phyloP scores from a whole-genome alignment of 2,888 invertebrate species.

The Eudemis profundana region DNA sequence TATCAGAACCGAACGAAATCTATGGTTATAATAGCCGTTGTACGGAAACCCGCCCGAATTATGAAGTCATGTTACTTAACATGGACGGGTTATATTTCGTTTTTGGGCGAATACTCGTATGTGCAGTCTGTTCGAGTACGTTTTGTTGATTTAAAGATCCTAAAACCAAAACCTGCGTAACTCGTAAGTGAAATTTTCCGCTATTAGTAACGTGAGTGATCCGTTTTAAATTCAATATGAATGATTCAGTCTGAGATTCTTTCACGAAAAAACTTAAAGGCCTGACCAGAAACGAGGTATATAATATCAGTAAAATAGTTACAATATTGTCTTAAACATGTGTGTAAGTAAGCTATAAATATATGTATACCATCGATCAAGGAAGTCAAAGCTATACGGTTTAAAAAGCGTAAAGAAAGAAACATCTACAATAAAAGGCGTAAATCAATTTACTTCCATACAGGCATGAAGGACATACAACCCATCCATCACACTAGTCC shows the following conservation, averaged over 20 bases:
- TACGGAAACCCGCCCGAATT: not conserved
- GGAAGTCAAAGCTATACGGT: conserved; percentile 10
- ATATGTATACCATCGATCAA: not conserved
- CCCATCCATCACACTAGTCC: conserved; percentile 45
- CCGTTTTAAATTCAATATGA: too few species aligned
- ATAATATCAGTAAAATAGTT: too few species aligned
- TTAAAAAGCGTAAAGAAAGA: conserved; percentile 21
- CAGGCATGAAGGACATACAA: conserved; percentile 37
- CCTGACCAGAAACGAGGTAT: too few species aligned
- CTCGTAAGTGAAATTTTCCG: too few species aligned
- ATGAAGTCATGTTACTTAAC: not conserved
- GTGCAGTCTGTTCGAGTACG: too few species aligned
- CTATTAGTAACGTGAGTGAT: too few species aligned
- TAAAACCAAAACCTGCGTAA: too few species aligned
- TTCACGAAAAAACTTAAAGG: too few species aligned
- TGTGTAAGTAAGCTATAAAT: too few species aligned
- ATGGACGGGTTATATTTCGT: not conserved
- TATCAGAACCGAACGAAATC: conserved; percentile 46
- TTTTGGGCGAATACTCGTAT: not conserved
- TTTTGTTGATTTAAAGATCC: too few species aligned
- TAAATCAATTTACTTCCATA: conserved; percentile 40
- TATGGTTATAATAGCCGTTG: conserved; percentile 32
- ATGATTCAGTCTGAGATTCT: too few species aligned
- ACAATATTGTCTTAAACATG: too few species aligned
- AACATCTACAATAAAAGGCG: conserved; percentile 25